Base-by-base conservation (phyloP, 2,797 vertebrate genomes). In the Galagoides demidoff region DNA sequence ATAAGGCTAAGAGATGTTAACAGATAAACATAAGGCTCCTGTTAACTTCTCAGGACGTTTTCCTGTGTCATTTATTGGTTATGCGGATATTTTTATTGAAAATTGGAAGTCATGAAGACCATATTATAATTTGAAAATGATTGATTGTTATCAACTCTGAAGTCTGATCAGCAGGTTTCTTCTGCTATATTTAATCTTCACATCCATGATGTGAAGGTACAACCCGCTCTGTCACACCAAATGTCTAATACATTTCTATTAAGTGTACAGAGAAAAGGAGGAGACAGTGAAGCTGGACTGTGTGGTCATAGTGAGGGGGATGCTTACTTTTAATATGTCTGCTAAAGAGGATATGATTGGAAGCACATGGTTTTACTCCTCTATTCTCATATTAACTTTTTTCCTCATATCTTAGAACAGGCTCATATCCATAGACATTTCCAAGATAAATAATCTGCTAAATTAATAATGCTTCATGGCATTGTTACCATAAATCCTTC, bases 131-230 rank as follows among this genome's bases (percentile, higher is more conserved):
- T 34, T 31, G 39, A 91, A 52, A 9, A 84, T 25, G 49, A 43
- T 37, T 43, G 61, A 70, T 9, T 7, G 1, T 76, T 82, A 74
- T 84, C 74, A 71, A 31, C 31, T 91, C 57, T 77, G 43, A 87
- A 94, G 49, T 86, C 37, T 71, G 45, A 89, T 87, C 25, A 94
- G 64, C 9, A 94, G n/a, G n/a, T 76, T 92, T 88, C 64, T 86
- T 85, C 85, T 64, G 16, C 31, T 57, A 3, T 74, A 81, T 78
- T 96, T 92, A 95, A 91, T 45, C 49, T 89, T 78, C 43, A 8
- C 3, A 55, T 37, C 29, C 68, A 52, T n/a, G 43, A 76, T 49
- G 22, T n/a, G 43, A 76, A 43, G 22, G 22, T 64, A 25, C 14
- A 23, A 76, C 57, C 79, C 63, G 4, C 63, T 94, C 63, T 71